phyloP scores from a whole-genome alignment of 2,797 vertebrate genomes.

The Phrynocephalus vlangalii region DNA sequence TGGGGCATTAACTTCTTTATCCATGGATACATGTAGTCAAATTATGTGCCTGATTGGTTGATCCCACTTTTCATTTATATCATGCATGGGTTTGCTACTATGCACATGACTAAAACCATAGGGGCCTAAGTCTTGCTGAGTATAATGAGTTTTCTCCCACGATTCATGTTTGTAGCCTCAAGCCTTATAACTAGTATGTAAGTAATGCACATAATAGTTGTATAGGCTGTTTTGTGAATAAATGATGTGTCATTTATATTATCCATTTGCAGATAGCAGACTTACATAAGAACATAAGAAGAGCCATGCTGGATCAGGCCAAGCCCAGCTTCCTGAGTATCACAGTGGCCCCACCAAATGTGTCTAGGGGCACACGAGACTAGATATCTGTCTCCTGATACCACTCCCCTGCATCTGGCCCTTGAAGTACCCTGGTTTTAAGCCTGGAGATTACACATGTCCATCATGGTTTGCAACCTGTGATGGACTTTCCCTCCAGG shows the following conservation, averaged over 20 bases:
- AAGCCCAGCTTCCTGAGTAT: too few relatives aligned
- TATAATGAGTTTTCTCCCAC: not conserved
- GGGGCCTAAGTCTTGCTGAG: not conserved
- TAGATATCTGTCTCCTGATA: too few relatives aligned
- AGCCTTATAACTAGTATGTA: too few relatives aligned
- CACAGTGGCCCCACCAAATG: too few relatives aligned
- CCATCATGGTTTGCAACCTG: too few relatives aligned
- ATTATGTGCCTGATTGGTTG: too few relatives aligned
- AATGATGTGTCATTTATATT: not conserved
- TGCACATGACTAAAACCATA: not conserved
- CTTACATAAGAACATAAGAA: not conserved
- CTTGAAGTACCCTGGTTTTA: too few relatives aligned
- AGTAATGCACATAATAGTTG: not conserved
- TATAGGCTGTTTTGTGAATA: not conserved
- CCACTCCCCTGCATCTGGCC: too few relatives aligned
- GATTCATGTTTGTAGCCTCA: not conserved
- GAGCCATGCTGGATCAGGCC: too few relatives aligned
- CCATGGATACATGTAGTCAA: not conserved
- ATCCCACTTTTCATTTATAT: not conserved
- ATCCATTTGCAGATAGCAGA: not conserved
- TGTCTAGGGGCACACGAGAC: too few relatives aligned
- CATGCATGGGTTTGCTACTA: not conserved
- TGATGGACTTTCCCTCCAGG: too few relatives aligned
- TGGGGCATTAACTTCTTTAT: not conserved
- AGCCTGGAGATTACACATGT: too few relatives aligned